Base-by-base conservation (phyloP, 53 echinoderm and acorn worm genomes). In the Apostichopus leukothele region DNA sequence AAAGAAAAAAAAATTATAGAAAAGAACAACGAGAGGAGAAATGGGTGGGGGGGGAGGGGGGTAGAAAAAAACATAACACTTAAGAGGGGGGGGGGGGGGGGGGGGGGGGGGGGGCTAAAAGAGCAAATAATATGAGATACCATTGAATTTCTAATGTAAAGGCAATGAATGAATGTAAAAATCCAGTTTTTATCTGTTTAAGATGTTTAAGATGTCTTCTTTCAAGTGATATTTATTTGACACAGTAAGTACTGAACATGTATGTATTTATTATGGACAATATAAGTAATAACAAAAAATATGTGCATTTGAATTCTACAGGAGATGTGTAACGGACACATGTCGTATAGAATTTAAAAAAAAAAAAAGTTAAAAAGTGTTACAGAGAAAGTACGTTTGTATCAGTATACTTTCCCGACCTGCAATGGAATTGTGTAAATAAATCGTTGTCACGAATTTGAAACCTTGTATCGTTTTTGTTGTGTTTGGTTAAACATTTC, bases 361-460 rank as follows among this genome's bases (percentile, higher is more conserved):
- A 16, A 6, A 61, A 61, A 61, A 61, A 61, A 61, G 10, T 10
- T 61, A 16, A 10, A 71, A 71, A 78, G 10, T 53, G 78, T 78
- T 55, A 59, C 7, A 83, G 60, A 55, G 60, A 60, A 20, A 61
- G 26, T 59, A 54, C 7, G 21, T 83, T 83, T 83, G 83, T 83
- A 83, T 83, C 59, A n/a, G 19, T 19, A 60, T 53, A 59, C 14
- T 83, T 83, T 59, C 83, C 83, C 22, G 83, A 83, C 63, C 83
- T 83, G 59, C 60, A 83, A 54, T 83, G 60, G 54, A 60, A 50
- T 61, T 54, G 13, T 83, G 83, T 83, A 83, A 83, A 83, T 83
- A 83, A 59, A 83, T 83, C 25, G 83, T 83, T 60, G 83, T 83
- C 83, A 83, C 39, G 83, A 83, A 60, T 59, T 61, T 26, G 19